phyloP scores from a whole-genome alignment of 1,140 invertebrate genomes.

The Samia ricini region DNA sequence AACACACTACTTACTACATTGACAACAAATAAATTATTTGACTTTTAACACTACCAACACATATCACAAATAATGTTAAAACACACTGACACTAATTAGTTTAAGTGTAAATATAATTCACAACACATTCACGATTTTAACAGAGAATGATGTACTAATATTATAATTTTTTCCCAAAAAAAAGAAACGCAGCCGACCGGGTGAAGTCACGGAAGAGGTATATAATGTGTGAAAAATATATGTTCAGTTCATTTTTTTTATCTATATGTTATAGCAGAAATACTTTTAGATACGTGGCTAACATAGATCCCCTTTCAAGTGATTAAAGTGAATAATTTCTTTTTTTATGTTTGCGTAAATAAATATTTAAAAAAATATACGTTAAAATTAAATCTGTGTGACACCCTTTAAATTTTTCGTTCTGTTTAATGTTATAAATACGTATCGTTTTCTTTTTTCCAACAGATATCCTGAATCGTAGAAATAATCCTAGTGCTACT shows the following conservation, averaged over 20 bases:
- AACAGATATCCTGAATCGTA: not conserved
- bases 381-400: not conserved
- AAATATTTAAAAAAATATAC: not conserved
- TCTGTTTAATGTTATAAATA: not conserved
- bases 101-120: not conserved
- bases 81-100: not conserved
- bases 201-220: slow-evolving; percentile 69
- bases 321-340: slow-evolving; percentile 58
- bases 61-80: slow-evolving; percentile 10
- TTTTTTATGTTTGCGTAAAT: slow-evolving; percentile 4
- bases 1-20: not conserved
- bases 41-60: slow-evolving; percentile 18
- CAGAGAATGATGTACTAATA: slow-evolving; percentile 68
- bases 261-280: slow-evolving; percentile 63
- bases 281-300: slow-evolving; percentile 66
- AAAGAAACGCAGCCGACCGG: slow-evolving; percentile 72
- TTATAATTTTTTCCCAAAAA: slow-evolving; percentile 64
- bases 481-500: slow-evolving; percentile 39
- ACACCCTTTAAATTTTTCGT: not conserved
- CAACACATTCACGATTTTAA: slow-evolving; percentile 33
- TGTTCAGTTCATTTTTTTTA: slow-evolving; percentile 51
- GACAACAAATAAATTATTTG: not conserved
- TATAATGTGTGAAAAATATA: slow-evolving; percentile 69
- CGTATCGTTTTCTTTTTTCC: not conserved
- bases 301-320: slow-evolving; percentile 58